Evolutionary conservation across 2,113 vertebrate genomes (phyloP), one percentile per base, ranked within the genome.

Genomic region (Strix uralensis): DNA sequence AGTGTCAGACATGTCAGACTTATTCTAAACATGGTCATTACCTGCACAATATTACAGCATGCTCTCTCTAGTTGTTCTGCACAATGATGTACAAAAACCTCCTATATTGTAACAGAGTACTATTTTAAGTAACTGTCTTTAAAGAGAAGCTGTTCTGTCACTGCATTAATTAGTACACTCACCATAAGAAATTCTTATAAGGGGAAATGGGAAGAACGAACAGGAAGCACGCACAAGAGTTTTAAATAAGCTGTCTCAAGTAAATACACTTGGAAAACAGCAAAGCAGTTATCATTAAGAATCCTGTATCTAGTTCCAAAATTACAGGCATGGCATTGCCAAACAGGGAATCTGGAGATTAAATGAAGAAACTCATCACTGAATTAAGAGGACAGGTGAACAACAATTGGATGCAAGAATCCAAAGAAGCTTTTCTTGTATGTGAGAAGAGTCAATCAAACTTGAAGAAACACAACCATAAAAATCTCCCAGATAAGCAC

Each of bases 201-300:
- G 25, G 30, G 6, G 27, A 86, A 78, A 65, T 3, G 15, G 25
- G 36, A 96, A 91, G 27, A 81, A 70, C 13, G 67, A 95, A 58
- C 2, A 69, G 44, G 32, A 75, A 86, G 71, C 16, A 20, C 0
- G 0, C 1, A 5, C 1, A 38, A 55, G 15, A 57, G 8, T 5
- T 77, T 86, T 81, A 78, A 73, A 65, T 47, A 57, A 83, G 14
- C 27, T 46, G 23, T 29, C 44, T 58, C 40, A 72, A 57, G 36
- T 69, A 81, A 66, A 72, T 34, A 78, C 5, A 59, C 42, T 12
- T 70, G 34, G 42, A 89, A 87, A 67, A 13, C 36, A 81, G 25
- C 5, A 18, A 85, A 85, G 29, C 1, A 0, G 32, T 70, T 75
- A 73, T 51, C 58, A 38, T 47, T 44, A 83, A 80, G 71, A 79